A percentile compares a stretch with the other conserved stretches of the same genome.
Evolutionary conservation across 1,140 invertebrate genomes (phyloP).

Genomic region (Drosophila seguyi): DNA sequence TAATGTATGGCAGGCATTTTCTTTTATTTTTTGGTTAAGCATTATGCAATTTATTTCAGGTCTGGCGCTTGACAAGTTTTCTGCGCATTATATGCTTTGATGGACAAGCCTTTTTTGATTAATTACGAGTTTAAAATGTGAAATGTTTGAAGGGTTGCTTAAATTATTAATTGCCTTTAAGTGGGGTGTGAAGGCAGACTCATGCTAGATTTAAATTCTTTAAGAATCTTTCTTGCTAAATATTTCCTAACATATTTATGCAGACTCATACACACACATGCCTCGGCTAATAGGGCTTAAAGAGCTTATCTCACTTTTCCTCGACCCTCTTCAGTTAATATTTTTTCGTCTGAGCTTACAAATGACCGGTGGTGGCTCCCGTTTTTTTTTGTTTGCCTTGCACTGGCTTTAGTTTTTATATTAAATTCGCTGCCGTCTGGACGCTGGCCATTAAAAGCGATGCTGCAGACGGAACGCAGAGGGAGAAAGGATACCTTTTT

Average conservation of each 20-base stretch:
- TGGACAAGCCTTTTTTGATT: slow-evolving; percentile 72
- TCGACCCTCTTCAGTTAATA: slow-evolving; percentile 23
- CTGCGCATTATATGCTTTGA: slow-evolving; percentile 64
- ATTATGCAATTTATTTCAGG: slow-evolving; percentile 79
- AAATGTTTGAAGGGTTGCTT: slow-evolving; percentile 15
- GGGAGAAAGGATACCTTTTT: slow-evolving; percentile 66
- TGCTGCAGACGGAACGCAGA: slow-evolving; percentile 50
- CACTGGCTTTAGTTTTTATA: slow-evolving; percentile 76
- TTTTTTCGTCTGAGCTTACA: slow-evolving; percentile 54
- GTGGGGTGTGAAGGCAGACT: neutral
- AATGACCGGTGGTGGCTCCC: slow-evolving; percentile 58
- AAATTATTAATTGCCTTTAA: slow-evolving; percentile 28
- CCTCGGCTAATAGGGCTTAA: slow-evolving; percentile 69
- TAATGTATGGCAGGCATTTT: slow-evolving; percentile 51
- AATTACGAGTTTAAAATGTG: slow-evolving; percentile 50
- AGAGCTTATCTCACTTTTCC: slow-evolving; percentile 73
- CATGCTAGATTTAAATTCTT: neutral
- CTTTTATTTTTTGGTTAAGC: slow-evolving; percentile 23
- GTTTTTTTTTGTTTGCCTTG: slow-evolving; percentile 55
- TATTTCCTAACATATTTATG: neutral
- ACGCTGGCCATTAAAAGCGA: slow-evolving; percentile 71
- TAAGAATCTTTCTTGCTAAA: neutral
- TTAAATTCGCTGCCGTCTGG: slow-evolving; percentile 78
- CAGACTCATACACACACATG: slow-evolving; percentile 7
- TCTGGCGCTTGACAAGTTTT: slow-evolving; percentile 66